Evolutionary conservation across 2,888 invertebrate species (phyloP).

Genomic region (Globia sparganii): DNA sequence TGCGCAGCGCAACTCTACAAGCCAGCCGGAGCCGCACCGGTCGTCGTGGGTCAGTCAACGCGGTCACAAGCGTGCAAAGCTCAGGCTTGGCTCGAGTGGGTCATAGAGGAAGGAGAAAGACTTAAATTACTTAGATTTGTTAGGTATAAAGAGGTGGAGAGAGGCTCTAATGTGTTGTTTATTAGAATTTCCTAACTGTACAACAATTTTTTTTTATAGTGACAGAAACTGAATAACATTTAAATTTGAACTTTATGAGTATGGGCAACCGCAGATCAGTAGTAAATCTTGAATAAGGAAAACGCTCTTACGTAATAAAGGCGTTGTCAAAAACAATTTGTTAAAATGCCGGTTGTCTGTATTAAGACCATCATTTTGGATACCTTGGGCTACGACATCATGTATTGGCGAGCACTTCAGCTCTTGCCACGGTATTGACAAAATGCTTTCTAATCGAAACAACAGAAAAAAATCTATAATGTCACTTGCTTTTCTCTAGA

Average conservation of each 20-base stretch:
- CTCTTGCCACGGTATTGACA: background rate
- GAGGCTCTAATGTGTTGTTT: background rate
- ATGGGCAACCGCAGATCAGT: background rate
- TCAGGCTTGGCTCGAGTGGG: slow-evolving; percentile 70
- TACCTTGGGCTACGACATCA: background rate
- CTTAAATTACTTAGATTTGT: background rate
- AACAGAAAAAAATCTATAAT: background rate
- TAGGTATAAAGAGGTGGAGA: slow-evolving; percentile 14
- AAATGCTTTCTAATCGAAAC: background rate
- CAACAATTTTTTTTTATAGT: background rate
- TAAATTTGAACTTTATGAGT: background rate
- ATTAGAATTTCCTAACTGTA: background rate
- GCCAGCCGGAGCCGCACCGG: slow-evolving; percentile 75
- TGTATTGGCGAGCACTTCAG: background rate
- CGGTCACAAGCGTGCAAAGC: slow-evolving; percentile 69
- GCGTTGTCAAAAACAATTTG: background rate
- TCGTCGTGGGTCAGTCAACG: background rate
- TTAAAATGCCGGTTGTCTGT: background rate
- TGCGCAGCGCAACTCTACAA: slow-evolving; percentile 68
- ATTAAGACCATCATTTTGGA: background rate
- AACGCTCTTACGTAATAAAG: background rate
- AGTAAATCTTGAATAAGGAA: background rate
- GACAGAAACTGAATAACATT: background rate
- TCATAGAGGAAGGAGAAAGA: slow-evolving; percentile 23
- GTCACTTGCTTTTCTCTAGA: background rate